These are phyloP conservation scores for Drosophila lutescens DNA, from an alignment of 2,888 invertebrate genomes.

Conservation along the genomic window DNA sequence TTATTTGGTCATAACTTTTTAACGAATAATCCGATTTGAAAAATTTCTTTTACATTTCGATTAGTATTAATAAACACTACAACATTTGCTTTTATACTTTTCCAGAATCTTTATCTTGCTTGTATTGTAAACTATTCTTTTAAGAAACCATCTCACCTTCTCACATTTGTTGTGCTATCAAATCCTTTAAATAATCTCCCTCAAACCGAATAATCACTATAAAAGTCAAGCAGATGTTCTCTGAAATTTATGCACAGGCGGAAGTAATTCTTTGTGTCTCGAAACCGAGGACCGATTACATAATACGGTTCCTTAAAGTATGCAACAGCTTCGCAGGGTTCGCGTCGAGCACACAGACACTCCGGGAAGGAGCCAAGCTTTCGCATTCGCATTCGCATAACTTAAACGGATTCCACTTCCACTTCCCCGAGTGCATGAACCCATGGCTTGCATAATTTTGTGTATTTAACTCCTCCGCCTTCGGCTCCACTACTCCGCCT, in stretches of 20 bases:
- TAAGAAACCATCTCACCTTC: no score
- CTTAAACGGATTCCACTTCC: constrained; percentile 40
- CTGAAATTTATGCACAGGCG: constrained; percentile 53
- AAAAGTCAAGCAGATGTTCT: constrained; percentile 14
- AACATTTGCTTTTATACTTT: no score
- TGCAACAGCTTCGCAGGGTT: constrained; percentile 41
- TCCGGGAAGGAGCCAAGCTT: constrained; percentile 9
- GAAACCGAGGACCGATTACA: constrained; percentile 26
- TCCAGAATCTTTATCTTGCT: no score
- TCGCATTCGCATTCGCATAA: constrained; percentile 44
- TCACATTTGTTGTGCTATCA: neutral
- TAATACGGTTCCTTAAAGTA: constrained; percentile 50
- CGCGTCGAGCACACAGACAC: neutral
- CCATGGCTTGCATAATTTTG: constrained; percentile 63
- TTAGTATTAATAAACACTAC: no score
- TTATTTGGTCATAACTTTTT: no score
- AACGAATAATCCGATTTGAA: no score
- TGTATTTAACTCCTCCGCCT: constrained; percentile 17
- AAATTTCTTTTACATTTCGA: no score
- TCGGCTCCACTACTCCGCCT: neutral
- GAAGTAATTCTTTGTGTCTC: constrained; percentile 21
- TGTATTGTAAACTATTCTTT: no score
- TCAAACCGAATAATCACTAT: neutral
- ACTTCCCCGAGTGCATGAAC: constrained; percentile 38
- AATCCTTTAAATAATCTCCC: neutral